Evolutionary conservation across 2,888 invertebrate species (phyloP), one percentile per base, ranked within the genome.

Genomic region (Pollenia griseotomentosa): DNA sequence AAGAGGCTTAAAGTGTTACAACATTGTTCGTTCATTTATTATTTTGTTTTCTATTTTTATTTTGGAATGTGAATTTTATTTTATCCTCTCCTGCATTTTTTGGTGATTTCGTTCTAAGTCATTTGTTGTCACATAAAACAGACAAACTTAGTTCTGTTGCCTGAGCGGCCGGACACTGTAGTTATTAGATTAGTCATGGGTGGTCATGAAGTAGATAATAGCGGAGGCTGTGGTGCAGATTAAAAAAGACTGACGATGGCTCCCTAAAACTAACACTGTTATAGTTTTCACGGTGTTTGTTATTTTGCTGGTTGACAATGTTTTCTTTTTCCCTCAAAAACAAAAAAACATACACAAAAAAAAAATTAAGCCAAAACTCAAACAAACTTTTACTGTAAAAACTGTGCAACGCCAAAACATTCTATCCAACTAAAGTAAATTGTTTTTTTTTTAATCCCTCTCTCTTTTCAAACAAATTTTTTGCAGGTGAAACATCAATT

Each of bases 1-100:
- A 87, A 87, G 87, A 84, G 84, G 81, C 87, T 87, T 87, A 87
- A 84, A 87, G 42, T 87, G 74, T 87, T 81, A 68, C 68, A 84
- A 77, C 68, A 68, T 81, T 81, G 81, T 81, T 23, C 61, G 63
- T 74, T 68, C 73, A 68, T 77, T 55, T 61, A 70, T 61, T 59
- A 73, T 40, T 59, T 71, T 71, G 77, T 71, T 19, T 23, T 16
- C 74, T 61, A 33, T 61, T 77, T 65, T 42, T 19, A 65, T 55
- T 77, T 53, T 55, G 0, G 14, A 8, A n/a, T 19, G 11, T 9
- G 59, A 65, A 14, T 46, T 14, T 12, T 65, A 7, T 23, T 61
- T 61, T 19, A 33, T 33, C 33, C 33, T 33, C 33, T 59, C 4
- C 23, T 6, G n/a, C 44, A 57, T 73, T 48, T 65, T 78, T 42